Percentiles rank a stretch among this genome's conserved stretches.
These are phyloP conservation scores for Sebastes iracundus DNA, from an alignment of 2,797 vertebrate genomes.

Conservation along the genomic window DNA sequence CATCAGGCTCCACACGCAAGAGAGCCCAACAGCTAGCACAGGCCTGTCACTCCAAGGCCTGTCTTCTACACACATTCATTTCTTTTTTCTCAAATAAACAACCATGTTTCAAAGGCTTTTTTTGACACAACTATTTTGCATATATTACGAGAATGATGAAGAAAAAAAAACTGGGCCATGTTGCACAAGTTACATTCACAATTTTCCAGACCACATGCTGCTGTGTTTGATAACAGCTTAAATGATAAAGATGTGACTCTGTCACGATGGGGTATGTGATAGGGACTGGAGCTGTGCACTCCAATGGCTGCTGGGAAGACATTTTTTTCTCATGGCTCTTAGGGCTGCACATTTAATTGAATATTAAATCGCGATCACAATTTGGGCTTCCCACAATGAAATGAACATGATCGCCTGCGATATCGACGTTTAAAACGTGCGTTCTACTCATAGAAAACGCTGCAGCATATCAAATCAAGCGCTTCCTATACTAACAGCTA, in stretches of 20 bases:
- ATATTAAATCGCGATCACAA: too few species aligned
- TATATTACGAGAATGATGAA: constrained; percentile 35
- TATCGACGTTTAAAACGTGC: too few species aligned
- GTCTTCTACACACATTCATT: constrained; percentile 38
- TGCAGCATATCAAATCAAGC: too few species aligned
- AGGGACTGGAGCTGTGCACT: constrained; percentile 12
- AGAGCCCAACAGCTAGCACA: constrained; percentile 61
- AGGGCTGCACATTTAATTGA: too few species aligned
- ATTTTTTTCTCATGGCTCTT: not conserved
- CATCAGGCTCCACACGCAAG: constrained; percentile 79
- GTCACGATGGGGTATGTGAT: constrained; percentile 41
- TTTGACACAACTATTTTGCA: constrained; percentile 37
- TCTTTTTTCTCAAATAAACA: constrained; percentile 30
- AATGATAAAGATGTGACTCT: constrained; percentile 50
- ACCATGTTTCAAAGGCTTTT: constrained; percentile 1
- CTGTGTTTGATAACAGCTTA: constrained; percentile 36
- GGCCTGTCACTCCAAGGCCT: constrained; percentile 57
- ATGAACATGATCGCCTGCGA: too few species aligned
- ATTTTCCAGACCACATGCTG: constrained; percentile 50
- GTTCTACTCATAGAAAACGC: too few species aligned
- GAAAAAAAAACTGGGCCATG: constrained; percentile 38
- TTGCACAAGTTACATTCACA: constrained; percentile 44
- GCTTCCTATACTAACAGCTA: too few species aligned
- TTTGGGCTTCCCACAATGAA: too few species aligned
- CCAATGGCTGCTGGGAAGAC: constrained; percentile 1